Evolutionary conservation across 2,113 vertebrate species (phyloP).

Genomic region (Etheostoma spectabile): DNA sequence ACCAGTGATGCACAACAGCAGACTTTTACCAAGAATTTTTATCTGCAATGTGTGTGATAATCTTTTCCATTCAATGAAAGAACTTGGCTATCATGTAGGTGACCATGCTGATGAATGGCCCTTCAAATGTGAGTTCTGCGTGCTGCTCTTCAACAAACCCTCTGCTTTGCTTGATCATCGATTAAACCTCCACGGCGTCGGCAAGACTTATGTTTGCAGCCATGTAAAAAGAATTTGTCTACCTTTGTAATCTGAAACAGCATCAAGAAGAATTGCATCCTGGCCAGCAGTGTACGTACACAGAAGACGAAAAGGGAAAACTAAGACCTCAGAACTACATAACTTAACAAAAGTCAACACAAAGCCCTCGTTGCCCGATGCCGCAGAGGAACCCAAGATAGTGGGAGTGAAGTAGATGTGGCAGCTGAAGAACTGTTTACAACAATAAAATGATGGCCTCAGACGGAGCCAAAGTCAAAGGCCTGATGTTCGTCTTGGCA

Average conservation of each 20-base stretch:
- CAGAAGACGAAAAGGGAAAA: constrained; percentile 93
- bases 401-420: constrained; percentile 80
- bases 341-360: constrained; percentile 77
- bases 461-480: constrained; percentile 90
- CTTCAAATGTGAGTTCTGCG: constrained; percentile 99
- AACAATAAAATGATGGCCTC: constrained; percentile 95
- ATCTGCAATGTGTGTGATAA: constrained; percentile 96
- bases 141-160: constrained; percentile 92
- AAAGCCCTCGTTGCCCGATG: constrained; percentile 12
- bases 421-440: constrained; percentile 93
- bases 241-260: constrained; percentile 96
- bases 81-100: constrained; percentile 91
- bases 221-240: constrained; percentile 97
- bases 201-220: constrained; percentile 94
- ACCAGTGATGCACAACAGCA: constrained; percentile 73
- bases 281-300: constrained; percentile 90
- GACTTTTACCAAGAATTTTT: constrained; percentile 92
- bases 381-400: constrained; percentile 45
- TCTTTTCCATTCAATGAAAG: constrained; percentile 96
- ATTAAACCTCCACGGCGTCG: constrained; percentile 94
- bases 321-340: constrained; percentile 95
- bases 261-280: constrained; percentile 98
- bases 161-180: constrained; percentile 91
- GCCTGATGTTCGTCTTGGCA: constrained; percentile 94
- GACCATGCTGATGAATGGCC: constrained; percentile 95